Evolutionary conservation across 2,113 vertebrate species (phyloP), one percentile per base, ranked within the genome.

Genomic region (Murina feae): DNA sequence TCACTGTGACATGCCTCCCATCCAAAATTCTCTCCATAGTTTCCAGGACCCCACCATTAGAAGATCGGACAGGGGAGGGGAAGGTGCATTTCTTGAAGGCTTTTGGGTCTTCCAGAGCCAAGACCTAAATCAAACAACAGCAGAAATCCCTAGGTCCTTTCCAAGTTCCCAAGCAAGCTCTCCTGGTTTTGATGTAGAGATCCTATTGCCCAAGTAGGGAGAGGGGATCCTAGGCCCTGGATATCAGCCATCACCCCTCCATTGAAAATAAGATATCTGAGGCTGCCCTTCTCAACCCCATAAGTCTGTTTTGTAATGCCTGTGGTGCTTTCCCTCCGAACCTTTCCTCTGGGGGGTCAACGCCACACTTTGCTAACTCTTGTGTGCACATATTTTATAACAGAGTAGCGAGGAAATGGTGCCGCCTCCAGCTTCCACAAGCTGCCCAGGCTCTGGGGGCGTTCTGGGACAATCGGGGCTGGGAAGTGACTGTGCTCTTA

Each of bases 331-430:
- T 91, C 80, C 69, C 90, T 93, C 90, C 2, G 5, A 80, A 90
- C 93, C 80, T 91, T 94, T 85, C 93, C 89, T 91, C 90, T 86
- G 0, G 37, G 88, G 78, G 92, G 93, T 90, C 32, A n/a, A n/a
- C n/a, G 18, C 93, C 94, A 93, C 94, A 93, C 91, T 96, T 92
- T 89, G 96, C 95, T 96, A 93, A 96, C 93, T 93, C 93, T 92
- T 20, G 82, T 81, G 94, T 96, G 96, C 94, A 97, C 87, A 86
- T 86, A 95, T 96, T 97, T 97, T 96, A 95, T 96, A 92, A 90
- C 69, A 81, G 92, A 96, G 85, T 83, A 66, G 76, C 25, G 51
- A 95, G 86, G 91, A 91, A 85, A 91, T 86, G 95, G 96, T 96
- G 95, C 96, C 85, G 78, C 93, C 96, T 97, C 89, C 96, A 94